Base-by-base conservation (phyloP, 37 sponge, comb jelly and placozoan species). In the Bolinopsis microptera region DNA sequence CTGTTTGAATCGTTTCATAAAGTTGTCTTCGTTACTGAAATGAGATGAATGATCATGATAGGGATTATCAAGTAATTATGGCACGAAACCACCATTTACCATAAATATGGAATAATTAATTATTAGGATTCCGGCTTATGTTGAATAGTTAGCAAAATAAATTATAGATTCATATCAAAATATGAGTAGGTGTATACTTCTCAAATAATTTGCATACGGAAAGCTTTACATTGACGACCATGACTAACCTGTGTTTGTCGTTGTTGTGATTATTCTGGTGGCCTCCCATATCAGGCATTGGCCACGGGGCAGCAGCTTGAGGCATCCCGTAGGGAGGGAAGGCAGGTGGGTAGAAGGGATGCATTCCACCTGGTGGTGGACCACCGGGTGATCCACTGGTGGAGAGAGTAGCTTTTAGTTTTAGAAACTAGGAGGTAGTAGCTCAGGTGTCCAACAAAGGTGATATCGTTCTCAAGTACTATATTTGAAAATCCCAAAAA, bases 271-370 rank as follows among this genome's bases (percentile, higher is more conserved):
- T 27, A 34, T 27, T 27, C 35, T 77, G 80, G 80, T 77, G 80
- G 1, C 61, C 61, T 13, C 61, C 61, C 61, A 48, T 48, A 13
- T 77, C 80, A 0, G 90, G 3, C 90, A 86, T 86, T 8, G 90
- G 90, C 90, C 90, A 86, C 0, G 41, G 90, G 61, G 41, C 61
- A 33, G 90, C 90, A 86, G 90, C 90, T 24, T 40, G 90, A 1
- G 90, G 90, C 90, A 86, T 86, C 9, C 90, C 90, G 39, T 86
- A 86, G n/a, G 90, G 90, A 82, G 83, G 83, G 90, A 39, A 86
- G n/a, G 90, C 90, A 36, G 90, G 90, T 39, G 90, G 90, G 35
- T 86, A 86, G 90, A 86, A 86, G 18, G 90, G 90, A 28, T 39
- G 90, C 90, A 86, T 86, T 28, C 48, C 90, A 27, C 90, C 90